Evolutionary conservation across 2,888 invertebrate genomes (phyloP).

Genomic region (Dastarcus helophoroides): DNA sequence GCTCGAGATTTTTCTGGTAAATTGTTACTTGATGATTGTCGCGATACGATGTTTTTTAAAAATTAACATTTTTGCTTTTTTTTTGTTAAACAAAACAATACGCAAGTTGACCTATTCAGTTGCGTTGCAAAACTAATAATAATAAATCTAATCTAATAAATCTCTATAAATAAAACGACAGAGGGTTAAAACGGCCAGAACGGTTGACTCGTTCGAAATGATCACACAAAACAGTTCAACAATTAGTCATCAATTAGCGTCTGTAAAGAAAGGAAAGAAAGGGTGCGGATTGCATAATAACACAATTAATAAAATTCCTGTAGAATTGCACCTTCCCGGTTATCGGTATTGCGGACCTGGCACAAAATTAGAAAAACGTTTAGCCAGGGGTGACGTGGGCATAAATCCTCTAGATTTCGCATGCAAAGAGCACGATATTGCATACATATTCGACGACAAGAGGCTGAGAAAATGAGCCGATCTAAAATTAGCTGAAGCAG

Average conservation of each 20-base stretch:
- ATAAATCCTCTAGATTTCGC: slow-evolving; percentile 25
- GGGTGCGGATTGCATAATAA: slow-evolving; percentile 13
- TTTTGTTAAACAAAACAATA: too few relatives aligned
- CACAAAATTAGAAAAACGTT: slow-evolving; percentile 20
- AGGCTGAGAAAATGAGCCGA: slow-evolving; percentile 27
- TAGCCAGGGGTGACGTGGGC: slow-evolving; percentile 26
- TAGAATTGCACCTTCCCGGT: slow-evolving; percentile 16
- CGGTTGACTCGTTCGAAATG: too few relatives aligned
- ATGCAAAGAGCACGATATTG: slow-evolving; percentile 27
- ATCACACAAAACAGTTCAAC: not conserved
- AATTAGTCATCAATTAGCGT: slow-evolving; percentile 2
- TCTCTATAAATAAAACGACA: too few relatives aligned
- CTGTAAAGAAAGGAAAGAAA: too few relatives aligned
- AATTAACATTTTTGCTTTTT: too few relatives aligned
- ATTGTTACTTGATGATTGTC: too few relatives aligned
- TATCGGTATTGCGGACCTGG: slow-evolving; percentile 20
- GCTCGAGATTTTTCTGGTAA: too few relatives aligned
- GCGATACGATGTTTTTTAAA: too few relatives aligned
- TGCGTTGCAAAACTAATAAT: too few relatives aligned
- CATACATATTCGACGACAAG: slow-evolving; percentile 18
- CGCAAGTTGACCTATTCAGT: too few relatives aligned
- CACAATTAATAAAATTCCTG: slow-evolving; percentile 14
- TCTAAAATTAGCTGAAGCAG: slow-evolving; percentile 23
- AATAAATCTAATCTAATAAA: too few relatives aligned
- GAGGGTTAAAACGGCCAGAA: too few relatives aligned